Evolutionary conservation across 2,113 vertebrate genomes (phyloP).

Genomic region (Nycticorax nycticorax): DNA sequence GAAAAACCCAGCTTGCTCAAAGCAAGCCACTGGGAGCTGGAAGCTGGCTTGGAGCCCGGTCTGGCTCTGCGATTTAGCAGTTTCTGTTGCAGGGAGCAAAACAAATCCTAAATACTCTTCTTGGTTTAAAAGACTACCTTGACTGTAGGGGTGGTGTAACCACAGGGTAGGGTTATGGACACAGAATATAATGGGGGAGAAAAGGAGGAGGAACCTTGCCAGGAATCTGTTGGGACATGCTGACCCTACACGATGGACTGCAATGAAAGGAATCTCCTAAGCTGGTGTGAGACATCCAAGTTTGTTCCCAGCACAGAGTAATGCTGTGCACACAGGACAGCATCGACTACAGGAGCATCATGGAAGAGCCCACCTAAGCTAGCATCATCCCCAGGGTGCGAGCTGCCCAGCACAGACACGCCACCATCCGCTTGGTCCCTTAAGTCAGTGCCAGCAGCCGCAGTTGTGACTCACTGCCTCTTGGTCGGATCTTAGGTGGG

Average conservation of each 20-base stretch:
- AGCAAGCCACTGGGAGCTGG: background rate
- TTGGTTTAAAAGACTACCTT: background rate
- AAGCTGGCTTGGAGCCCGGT: accelerated
- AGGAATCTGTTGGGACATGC: background rate
- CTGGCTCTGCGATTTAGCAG: background rate
- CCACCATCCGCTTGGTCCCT: accelerated
- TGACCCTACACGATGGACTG: accelerated
- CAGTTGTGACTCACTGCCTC: accelerated
- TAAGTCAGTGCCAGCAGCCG: background rate
- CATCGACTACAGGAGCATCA: accelerated
- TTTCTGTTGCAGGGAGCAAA: background rate
- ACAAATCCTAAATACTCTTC: background rate
- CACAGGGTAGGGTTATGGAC: background rate
- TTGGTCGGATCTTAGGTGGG: accelerated
- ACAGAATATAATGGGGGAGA: background rate
- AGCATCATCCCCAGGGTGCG: background rate
- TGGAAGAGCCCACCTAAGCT: background rate
- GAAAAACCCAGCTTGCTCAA: background rate
- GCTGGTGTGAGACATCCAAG: accelerated
- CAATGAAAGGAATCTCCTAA: background rate
- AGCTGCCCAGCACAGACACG: accelerated
- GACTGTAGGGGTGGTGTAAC: background rate
- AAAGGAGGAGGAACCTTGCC: background rate
- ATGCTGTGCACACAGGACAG: background rate
- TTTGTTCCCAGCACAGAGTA: background rate